Conservation (phyloP, 2,113 vertebrate species). For the Chiloscyllium plagiosum region DNA sequence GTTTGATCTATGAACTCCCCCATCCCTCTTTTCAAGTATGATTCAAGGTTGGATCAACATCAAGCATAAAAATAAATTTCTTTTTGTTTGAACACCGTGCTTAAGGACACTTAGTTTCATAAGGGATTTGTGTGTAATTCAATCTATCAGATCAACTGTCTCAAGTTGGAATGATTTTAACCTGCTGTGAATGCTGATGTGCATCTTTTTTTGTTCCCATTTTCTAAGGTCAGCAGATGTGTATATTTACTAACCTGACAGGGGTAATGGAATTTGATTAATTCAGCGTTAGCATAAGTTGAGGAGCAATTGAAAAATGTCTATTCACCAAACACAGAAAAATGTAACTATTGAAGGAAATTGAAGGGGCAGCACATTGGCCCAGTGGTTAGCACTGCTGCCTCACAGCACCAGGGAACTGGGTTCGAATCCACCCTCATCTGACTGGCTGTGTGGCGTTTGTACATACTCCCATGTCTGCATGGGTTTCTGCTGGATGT, state of each 20-base stretch:
- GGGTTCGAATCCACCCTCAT: no score
- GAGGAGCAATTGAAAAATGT: background rate
- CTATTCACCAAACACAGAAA: background rate
- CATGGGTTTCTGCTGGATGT: no score
- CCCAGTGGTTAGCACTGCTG: no score
- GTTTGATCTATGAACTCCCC: background rate
- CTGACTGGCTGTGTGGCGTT: no score
- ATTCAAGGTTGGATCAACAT: background rate
- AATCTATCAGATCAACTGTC: background rate
- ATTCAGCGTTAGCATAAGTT: background rate
- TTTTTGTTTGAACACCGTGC: background rate
- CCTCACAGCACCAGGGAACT: no score
- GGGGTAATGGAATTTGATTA: background rate
- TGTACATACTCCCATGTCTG: no score
- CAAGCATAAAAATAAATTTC: background rate
- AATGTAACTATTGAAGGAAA: background rate
- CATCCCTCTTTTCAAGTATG: background rate
- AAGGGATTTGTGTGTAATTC: background rate
- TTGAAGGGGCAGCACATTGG: no score
- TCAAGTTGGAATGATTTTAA: background rate
- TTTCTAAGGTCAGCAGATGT: background rate
- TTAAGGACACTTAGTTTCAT: background rate
- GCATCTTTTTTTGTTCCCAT: background rate
- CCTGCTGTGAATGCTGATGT: constrained; percentile 11
- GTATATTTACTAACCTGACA: background rate